These are phyloP conservation scores for Drosophila pseudotakahashii DNA, from an alignment of 2,888 invertebrate genomes.

Conservation along the genomic window DNA sequence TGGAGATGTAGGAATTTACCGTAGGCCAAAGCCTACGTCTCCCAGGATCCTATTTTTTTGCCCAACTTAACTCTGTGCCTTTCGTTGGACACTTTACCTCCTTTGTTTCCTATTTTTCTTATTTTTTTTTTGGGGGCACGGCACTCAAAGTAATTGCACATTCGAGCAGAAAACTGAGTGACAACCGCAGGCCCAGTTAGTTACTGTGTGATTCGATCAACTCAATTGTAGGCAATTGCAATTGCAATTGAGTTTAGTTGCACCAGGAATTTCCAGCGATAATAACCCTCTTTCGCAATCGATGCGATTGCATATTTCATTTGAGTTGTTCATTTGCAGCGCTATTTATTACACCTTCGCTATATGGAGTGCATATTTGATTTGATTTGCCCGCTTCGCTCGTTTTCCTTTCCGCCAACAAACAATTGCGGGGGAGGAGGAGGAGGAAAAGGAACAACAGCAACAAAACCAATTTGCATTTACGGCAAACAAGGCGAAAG, in stretches of 20 bases:
- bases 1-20: conserved; percentile 8
- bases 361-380: conserved; percentile 43
- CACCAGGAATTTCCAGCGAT: conserved; percentile 34
- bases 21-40: background rate
- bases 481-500: conserved; percentile 48
- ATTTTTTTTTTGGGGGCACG: background rate
- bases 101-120: background rate
- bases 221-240: conserved; percentile 8
- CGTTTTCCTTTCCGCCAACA: conserved; percentile 9
- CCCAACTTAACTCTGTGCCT: background rate
- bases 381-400: conserved; percentile 45
- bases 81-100: conserved; percentile 2
- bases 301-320: conserved; percentile 51
- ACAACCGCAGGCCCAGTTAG: background rate
- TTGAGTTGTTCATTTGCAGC: conserved; percentile 13
- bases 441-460: background rate
- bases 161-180: conserved; percentile 8
- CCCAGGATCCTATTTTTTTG: background rate
- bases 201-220: conserved; percentile 17
- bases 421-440: conserved; percentile 16
- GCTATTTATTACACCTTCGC: conserved; percentile 39
- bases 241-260: background rate
- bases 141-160: conserved; percentile 51
- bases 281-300: conserved; percentile 37
- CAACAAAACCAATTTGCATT: conserved; percentile 64